Evolutionary conservation across 2,113 vertebrate genomes (phyloP).

Genomic region (Panurus biarmicus): DNA sequence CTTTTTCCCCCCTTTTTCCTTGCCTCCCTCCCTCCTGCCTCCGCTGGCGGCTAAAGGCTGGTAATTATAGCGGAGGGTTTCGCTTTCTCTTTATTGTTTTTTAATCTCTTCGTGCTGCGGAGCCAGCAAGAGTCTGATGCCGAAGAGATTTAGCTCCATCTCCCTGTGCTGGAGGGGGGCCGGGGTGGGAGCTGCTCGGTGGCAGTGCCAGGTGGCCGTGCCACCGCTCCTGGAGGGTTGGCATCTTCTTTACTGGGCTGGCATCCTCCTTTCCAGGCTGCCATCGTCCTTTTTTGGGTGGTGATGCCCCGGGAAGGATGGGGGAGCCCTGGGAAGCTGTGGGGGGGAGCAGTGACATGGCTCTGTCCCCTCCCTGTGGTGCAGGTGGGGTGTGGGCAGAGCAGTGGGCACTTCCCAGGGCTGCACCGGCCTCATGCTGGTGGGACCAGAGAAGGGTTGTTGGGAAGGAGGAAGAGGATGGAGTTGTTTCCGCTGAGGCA

Average conservation of each 20-base stretch:
- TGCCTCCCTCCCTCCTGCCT: constrained; percentile 11
- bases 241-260: background rate
- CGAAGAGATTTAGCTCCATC: constrained; percentile 61
- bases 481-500: background rate
- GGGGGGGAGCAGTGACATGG: accelerated
- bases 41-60: constrained; percentile 74
- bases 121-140: constrained; percentile 69
- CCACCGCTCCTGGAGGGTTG: background rate
- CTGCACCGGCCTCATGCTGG: accelerated
- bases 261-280: background rate
- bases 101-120: constrained; percentile 76
- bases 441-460: no score
- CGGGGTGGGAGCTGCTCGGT: background rate
- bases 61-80: constrained; percentile 78
- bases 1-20: background rate
- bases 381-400: background rate
- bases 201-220: background rate
- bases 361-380: background rate
- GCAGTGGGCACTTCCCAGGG: background rate
- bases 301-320: accelerated
- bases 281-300: background rate
- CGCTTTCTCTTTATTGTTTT: constrained; percentile 81
- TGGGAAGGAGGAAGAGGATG: background rate
- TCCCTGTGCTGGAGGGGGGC: background rate
- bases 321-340: background rate